Percentiles rank a stretch among this genome's conserved stretches.
Conservation (phyloP, 1,140 invertebrate genomes). For the Manduca sexta region DNA sequence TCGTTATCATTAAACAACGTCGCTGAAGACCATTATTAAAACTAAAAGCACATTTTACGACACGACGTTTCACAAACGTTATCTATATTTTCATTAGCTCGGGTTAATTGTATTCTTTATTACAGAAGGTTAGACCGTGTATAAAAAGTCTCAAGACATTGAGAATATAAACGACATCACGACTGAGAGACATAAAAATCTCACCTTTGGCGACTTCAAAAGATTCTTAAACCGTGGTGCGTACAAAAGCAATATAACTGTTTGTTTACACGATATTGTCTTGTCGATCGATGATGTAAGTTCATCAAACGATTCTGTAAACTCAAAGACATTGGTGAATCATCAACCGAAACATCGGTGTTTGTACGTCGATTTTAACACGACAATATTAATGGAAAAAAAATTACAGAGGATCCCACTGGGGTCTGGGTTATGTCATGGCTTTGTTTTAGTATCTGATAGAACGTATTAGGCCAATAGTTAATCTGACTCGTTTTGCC, state of each 20-base stretch:
- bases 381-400: neutral
- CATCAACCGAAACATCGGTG: conserved; percentile 9
- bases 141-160: neutral
- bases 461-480: no score
- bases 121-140: neutral
- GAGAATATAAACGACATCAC: neutral
- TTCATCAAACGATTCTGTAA: conserved; percentile 8
- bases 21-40: no score
- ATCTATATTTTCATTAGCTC: neutral
- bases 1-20: no score
- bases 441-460: no score
- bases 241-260: conserved; percentile 3
- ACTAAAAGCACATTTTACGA: no score
- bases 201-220: conserved; percentile 2
- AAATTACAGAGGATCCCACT: neutral
- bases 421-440: no score
- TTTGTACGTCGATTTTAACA: neutral
- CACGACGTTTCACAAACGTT: neutral
- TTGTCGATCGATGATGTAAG: conserved; percentile 13
- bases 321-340: conserved; percentile 8
- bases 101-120: neutral
- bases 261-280: conserved; percentile 15
- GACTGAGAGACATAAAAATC: neutral
- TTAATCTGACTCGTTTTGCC: no score
- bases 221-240: neutral